Percentiles rank a stretch among this genome's conserved stretches.
Evolutionary conservation across 2,888 invertebrate genomes (phyloP).

Genomic region (Acanthoscelides obtectus): DNA sequence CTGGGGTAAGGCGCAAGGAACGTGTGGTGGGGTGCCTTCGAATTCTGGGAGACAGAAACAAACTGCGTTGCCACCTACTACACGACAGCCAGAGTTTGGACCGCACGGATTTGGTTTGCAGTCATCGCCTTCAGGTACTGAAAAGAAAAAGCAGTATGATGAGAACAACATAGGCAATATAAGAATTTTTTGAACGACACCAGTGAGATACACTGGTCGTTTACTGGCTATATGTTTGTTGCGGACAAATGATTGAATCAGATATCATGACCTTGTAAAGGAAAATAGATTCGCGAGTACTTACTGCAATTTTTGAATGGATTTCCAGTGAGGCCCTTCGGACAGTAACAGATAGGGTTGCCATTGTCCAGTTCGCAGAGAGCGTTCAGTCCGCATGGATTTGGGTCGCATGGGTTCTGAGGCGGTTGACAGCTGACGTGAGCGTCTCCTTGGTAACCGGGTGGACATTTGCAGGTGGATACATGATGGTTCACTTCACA

Average conservation of each 20-base stretch:
- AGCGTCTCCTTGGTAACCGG: slow-evolving; percentile 78
- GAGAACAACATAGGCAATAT: background rate
- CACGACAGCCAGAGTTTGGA: slow-evolving; percentile 74
- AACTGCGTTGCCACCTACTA: slow-evolving; percentile 67
- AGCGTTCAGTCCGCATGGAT: slow-evolving; percentile 84
- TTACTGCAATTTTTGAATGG: slow-evolving; percentile 87
- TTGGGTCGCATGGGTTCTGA: slow-evolving; percentile 74
- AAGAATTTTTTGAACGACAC: background rate
- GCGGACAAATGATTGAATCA: too few relatives aligned
- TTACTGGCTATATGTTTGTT: too few relatives aligned
- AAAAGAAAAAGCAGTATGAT: slow-evolving; percentile 34
- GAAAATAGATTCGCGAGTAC: too few relatives aligned
- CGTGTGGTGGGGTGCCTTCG: slow-evolving; percentile 76
- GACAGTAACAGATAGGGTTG: slow-evolving; percentile 84
- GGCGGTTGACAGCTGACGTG: slow-evolving; percentile 66
- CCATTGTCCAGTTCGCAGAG: slow-evolving; percentile 80
- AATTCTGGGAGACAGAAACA: slow-evolving; percentile 87
- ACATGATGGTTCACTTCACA: slow-evolving; percentile 78
- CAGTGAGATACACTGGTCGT: background rate
- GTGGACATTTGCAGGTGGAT: slow-evolving; percentile 75
- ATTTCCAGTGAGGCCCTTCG: slow-evolving; percentile 85
- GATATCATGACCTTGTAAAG: too few relatives aligned
- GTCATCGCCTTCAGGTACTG: slow-evolving; percentile 84
- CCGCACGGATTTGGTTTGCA: slow-evolving; percentile 83
- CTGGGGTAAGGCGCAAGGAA: slow-evolving; percentile 65